Conservation (phyloP, 2,113 vertebrate genomes). For the Hemiscyllium ocellatum region DNA sequence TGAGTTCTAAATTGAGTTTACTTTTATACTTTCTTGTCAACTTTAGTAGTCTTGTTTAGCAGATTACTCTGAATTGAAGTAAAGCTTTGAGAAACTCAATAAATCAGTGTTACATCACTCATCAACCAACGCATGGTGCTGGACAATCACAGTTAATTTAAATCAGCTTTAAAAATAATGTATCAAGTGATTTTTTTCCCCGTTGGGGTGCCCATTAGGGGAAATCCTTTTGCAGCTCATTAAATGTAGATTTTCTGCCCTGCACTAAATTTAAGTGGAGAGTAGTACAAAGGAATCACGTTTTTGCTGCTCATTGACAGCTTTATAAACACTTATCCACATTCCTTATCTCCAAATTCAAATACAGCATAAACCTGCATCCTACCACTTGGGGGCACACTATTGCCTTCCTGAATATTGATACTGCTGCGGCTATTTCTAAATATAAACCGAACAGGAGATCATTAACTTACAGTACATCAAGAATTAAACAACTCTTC, state of each 20-base stretch:
- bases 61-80: background rate
- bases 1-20: background rate
- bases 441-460: too few species aligned
- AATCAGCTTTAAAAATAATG: background rate
- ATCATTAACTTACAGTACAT: background rate
- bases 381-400: background rate
- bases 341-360: background rate
- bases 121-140: background rate
- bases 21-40: too few species aligned
- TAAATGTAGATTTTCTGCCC: background rate
- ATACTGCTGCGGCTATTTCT: background rate
- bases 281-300: background rate
- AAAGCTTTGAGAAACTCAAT: background rate
- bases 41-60: background rate
- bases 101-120: background rate
- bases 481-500: background rate
- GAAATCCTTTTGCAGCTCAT: background rate
- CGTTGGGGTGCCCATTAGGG: background rate
- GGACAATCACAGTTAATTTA: background rate
- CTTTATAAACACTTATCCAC: too few species aligned
- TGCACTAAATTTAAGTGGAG: background rate
- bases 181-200: too few species aligned
- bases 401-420: background rate
- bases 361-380: background rate
- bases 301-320: too few species aligned